phyloP scores from a whole-genome alignment of 2,888 invertebrate species.

The Cephus runcator region DNA sequence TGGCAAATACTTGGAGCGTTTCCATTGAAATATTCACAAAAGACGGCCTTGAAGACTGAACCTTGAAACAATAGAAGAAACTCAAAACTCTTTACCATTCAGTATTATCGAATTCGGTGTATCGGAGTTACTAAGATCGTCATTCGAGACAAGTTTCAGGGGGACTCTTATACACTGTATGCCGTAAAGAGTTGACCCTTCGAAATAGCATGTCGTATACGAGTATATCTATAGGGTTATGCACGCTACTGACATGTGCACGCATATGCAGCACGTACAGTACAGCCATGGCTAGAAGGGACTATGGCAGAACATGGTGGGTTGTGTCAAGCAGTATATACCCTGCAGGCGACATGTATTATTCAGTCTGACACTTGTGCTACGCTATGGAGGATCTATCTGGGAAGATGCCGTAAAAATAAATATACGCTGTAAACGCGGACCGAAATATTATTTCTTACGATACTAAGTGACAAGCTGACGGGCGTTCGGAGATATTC shows the following conservation, averaged over 20 bases:
- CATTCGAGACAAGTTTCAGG: background rate
- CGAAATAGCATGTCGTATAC: background rate
- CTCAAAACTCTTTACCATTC: background rate
- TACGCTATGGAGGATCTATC: slow-evolving; percentile 42
- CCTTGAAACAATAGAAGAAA: background rate
- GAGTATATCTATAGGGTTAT: slow-evolving; percentile 9
- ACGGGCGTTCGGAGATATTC: slow-evolving; percentile 52
- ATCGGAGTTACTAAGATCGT: background rate
- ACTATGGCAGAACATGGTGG: slow-evolving; percentile 31
- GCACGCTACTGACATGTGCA: slow-evolving; percentile 1
- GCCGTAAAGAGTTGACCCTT: background rate
- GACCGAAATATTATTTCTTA: slow-evolving; percentile 25
- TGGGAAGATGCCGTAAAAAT: slow-evolving; percentile 27
- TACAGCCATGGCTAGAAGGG: background rate
- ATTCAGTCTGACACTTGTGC: slow-evolving; percentile 59
- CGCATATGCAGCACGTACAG: slow-evolving; percentile 9
- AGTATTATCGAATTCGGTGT: background rate
- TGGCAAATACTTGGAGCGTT: background rate
- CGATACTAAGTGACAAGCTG: slow-evolving; percentile 51
- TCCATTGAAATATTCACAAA: background rate
- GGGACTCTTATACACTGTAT: background rate
- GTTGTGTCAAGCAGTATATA: slow-evolving; percentile 48
- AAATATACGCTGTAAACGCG: slow-evolving; percentile 15
- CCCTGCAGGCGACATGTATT: slow-evolving; percentile 57
- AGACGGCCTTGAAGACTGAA: background rate